Conservation (phyloP, 2,797 vertebrate species). For the Petrocephalus sullivani region DNA sequence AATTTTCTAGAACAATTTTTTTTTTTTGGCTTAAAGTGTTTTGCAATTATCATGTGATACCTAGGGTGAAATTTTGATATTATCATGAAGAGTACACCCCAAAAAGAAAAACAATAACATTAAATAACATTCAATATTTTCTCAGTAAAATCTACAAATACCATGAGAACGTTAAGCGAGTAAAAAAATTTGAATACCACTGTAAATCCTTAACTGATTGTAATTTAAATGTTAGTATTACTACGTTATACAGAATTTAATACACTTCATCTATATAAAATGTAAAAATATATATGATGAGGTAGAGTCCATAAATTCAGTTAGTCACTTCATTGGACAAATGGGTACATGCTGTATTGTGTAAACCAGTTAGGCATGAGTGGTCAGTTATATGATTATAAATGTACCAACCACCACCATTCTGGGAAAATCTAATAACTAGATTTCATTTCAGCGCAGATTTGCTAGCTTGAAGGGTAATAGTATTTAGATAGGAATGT, state of each 20-base stretch:
- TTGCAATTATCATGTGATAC: neutral
- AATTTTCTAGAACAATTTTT: neutral
- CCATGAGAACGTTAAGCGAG: neutral
- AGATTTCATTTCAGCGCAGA: constrained; percentile 48
- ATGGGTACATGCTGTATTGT: constrained; percentile 22
- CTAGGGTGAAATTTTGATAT: neutral
- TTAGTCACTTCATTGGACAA: constrained; percentile 15
- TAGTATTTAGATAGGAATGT: constrained; percentile 34
- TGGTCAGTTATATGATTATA: constrained; percentile 2
- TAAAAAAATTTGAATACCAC: constrained; percentile 21
- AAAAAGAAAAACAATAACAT: neutral
- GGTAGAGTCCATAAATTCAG: neutral
- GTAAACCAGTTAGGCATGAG: constrained; percentile 12
- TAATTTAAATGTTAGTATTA: neutral
- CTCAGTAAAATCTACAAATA: neutral
- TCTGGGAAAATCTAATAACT: constrained; percentile 47
- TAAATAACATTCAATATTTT: neutral
- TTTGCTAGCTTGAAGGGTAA: constrained; percentile 19
- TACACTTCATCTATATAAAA: constrained; percentile 6
- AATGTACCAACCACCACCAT: constrained; percentile 28
- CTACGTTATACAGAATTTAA: neutral
- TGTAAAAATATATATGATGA: neutral
- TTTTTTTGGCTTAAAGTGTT: neutral
- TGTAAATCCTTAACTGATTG: constrained; percentile 12
- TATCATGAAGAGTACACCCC: neutral